Evolutionary conservation across 2,888 invertebrate species (phyloP).

Genomic region (Drosophila prolongata): DNA sequence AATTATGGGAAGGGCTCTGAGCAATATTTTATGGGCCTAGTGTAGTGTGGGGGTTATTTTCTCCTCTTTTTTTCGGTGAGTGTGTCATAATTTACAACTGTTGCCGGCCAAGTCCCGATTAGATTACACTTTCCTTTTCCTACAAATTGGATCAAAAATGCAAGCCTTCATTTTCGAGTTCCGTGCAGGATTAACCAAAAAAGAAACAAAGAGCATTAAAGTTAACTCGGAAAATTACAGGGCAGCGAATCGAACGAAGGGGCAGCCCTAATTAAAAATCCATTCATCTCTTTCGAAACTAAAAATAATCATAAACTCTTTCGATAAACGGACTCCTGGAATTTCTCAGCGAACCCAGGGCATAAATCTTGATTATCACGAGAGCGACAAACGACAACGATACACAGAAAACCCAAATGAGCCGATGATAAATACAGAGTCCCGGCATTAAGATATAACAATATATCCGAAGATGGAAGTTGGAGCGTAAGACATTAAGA

Average conservation of each 20-base stretch:
- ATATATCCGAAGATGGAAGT: conserved; percentile 33
- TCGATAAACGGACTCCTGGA: conserved; percentile 51
- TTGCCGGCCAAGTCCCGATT: conserved; percentile 50
- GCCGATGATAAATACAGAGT: conserved; percentile 58
- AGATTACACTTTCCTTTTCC: conserved; percentile 29
- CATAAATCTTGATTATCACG: conserved; percentile 75
- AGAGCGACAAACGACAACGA: conserved; percentile 68
- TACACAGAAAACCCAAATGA: conserved; percentile 43
- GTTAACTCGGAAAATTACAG: conserved; percentile 37
- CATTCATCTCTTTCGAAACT: conserved; percentile 58
- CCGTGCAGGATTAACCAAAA: conserved; percentile 13
- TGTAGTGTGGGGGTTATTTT: conserved; percentile 6
- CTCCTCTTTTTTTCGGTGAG: not conserved
- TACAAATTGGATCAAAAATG: conserved; percentile 37
- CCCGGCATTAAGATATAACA: conserved; percentile 62
- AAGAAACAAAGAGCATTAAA: not conserved
- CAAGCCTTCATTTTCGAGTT: conserved; percentile 40
- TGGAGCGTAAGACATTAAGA: conserved; percentile 59
- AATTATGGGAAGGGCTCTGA: conserved; percentile 53
- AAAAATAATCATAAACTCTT: conserved; percentile 17
- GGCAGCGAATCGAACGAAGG: conserved; percentile 26
- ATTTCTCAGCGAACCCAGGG: conserved; percentile 19
- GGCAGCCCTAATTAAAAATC: conserved; percentile 70
- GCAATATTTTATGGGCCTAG: conserved; percentile 55
- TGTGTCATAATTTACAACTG: conserved; percentile 58